Conservation (phyloP, 2,113 vertebrate species). For the Callithrix jacchus region DNA sequence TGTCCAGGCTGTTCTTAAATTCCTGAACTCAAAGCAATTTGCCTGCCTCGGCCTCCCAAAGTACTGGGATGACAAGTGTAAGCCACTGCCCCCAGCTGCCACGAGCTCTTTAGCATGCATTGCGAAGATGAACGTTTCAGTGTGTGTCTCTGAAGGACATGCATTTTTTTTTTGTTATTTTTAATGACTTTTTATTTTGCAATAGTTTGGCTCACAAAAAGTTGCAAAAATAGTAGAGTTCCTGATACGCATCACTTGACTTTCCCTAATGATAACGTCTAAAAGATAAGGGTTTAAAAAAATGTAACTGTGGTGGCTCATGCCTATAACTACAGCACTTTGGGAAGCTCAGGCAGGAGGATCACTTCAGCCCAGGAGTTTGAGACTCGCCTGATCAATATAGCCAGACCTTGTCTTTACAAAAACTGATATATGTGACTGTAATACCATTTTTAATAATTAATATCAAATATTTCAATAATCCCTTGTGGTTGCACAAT, state of each 20-base stretch:
- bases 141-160: background rate
- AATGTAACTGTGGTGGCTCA: background rate
- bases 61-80: too few relatives aligned
- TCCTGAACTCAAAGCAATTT: too few relatives aligned
- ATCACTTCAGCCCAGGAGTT: too few relatives aligned
- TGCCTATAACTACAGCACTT: too few relatives aligned
- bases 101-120: background rate
- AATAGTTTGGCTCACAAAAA: background rate
- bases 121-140: background rate
- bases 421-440: background rate
- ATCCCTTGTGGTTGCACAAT: background rate
- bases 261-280: background rate
- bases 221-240: background rate
- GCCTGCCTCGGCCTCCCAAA: too few relatives aligned
- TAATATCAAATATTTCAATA: background rate
- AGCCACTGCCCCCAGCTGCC: background rate
- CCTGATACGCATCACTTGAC: background rate
- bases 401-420: too few relatives aligned
- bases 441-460: background rate
- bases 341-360: too few relatives aligned
- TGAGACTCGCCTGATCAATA: too few relatives aligned
- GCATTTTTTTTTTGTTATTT: background rate
- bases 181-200: background rate
- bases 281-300: background rate
- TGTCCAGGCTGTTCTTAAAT: too few relatives aligned